Evolutionary conservation across 1,140 invertebrate genomes (phyloP).

Genomic region (Epicauta chinensis): DNA sequence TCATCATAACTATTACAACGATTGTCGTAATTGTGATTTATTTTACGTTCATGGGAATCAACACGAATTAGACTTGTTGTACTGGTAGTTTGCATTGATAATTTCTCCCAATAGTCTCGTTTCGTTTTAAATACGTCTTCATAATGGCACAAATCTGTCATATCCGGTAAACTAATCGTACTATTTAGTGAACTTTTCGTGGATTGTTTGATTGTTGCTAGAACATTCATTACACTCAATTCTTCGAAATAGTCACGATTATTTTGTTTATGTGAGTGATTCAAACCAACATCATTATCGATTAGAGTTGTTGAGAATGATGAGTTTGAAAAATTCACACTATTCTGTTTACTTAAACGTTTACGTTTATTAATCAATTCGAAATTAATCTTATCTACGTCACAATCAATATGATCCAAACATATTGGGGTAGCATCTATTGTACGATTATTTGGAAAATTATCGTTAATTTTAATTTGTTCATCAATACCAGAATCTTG

Average conservation of each 20-base stretch:
- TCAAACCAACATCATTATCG: slow-evolving; percentile 6
- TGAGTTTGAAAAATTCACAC: not conserved
- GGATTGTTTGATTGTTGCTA: slow-evolving; percentile 11
- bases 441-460: not conserved
- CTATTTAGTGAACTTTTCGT: not conserved
- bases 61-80: slow-evolving; percentile 8
- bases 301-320: not conserved
- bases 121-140: not conserved
- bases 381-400: slow-evolving; percentile 18
- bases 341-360: slow-evolving; percentile 1
- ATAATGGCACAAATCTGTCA: not conserved
- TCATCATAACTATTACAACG: too few species aligned
- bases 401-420: slow-evolving; percentile 28
- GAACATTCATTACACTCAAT: slow-evolving; percentile 18
- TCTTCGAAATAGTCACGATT: slow-evolving; percentile 2
- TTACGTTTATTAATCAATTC: slow-evolving; percentile 6
- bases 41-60: too few species aligned
- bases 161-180: slow-evolving; percentile 18
- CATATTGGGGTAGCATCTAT: slow-evolving; percentile 32
- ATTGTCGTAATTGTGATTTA: too few species aligned
- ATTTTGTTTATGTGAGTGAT: not conserved
- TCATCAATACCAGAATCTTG: not conserved
- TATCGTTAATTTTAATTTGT: not conserved
- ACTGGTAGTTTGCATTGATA: slow-evolving; percentile 11
- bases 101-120: slow-evolving; percentile 17